Evolutionary conservation across 2,797 vertebrate genomes (phyloP).

Genomic region (Coendou prehensilis): DNA sequence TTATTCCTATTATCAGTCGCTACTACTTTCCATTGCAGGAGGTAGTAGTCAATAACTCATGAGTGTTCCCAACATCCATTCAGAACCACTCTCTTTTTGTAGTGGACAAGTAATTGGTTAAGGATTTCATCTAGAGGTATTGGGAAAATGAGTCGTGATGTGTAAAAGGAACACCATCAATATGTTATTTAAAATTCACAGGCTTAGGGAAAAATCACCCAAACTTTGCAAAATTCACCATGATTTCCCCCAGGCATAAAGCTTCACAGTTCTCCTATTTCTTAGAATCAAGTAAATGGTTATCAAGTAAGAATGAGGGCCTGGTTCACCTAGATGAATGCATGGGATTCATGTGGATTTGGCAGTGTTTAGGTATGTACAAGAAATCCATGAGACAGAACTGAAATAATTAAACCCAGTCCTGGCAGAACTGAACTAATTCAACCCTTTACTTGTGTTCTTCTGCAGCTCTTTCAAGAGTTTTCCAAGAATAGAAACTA

Average conservation of each 20-base stretch:
- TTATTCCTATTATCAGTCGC: slow-evolving; percentile 46
- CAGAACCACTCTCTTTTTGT: slow-evolving; percentile 36
- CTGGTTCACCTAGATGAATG: not conserved
- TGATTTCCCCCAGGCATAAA: not conserved
- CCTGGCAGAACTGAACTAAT: slow-evolving; percentile 39
- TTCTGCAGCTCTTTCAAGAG: slow-evolving; percentile 34
- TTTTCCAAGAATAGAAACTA: slow-evolving; percentile 22
- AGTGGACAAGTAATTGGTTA: slow-evolving; percentile 9
- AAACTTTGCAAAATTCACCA: slow-evolving; percentile 21
- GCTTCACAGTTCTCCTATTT: slow-evolving; percentile 56
- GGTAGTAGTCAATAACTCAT: slow-evolving; percentile 15
- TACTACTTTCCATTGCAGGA: not conserved
- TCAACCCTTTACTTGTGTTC: slow-evolving; percentile 43
- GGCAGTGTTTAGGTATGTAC: slow-evolving; percentile 31
- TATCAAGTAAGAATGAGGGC: not conserved
- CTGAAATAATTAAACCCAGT: slow-evolving; percentile 38
- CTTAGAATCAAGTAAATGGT: not conserved
- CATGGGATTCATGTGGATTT: not conserved
- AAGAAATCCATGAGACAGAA: not conserved
- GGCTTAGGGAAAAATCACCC: not conserved
- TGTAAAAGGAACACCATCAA: slow-evolving; percentile 7
- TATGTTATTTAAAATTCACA: slow-evolving; percentile 47
- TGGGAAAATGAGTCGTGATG: slow-evolving; percentile 35
- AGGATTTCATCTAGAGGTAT: not conserved
- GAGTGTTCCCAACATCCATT: slow-evolving; percentile 1